Percentiles rank a stretch among this genome's conserved stretches.
Evolutionary conservation across 2,797 vertebrate genomes (phyloP).

Genomic region (Smutsia gigantea): DNA sequence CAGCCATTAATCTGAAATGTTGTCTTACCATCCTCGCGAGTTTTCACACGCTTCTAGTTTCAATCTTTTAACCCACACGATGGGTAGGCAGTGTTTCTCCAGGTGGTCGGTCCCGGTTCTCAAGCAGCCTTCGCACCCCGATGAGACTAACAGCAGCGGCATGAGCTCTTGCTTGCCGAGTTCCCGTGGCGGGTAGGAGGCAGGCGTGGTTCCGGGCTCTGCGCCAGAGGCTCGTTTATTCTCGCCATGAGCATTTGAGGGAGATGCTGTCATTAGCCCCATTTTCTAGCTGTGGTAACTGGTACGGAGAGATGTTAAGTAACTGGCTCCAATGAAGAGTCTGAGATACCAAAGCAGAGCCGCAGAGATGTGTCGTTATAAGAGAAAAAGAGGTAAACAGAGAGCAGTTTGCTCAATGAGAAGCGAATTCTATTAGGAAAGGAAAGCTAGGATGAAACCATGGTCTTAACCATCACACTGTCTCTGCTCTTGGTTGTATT

Average conservation of each 20-base stretch:
- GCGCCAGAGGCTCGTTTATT: background rate
- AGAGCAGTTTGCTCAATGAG: background rate
- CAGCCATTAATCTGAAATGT: slow-evolving; percentile 28
- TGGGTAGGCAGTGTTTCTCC: slow-evolving; percentile 7
- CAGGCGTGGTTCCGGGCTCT: background rate
- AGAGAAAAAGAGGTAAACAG: background rate
- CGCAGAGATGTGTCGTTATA: background rate
- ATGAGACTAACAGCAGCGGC: background rate
- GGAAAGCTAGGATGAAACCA: background rate
- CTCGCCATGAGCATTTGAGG: background rate
- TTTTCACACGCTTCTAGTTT: slow-evolving; percentile 29
- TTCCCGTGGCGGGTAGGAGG: background rate
- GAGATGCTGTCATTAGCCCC: background rate
- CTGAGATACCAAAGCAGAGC: background rate
- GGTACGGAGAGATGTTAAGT: background rate
- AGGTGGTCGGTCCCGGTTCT: slow-evolving; percentile 9
- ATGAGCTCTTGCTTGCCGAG: background rate
- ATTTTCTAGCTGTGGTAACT: slow-evolving; percentile 9
- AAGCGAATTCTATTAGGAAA: background rate
- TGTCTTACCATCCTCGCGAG: background rate
- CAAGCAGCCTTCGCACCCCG: background rate
- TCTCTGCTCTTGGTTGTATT: slow-evolving; percentile 1
- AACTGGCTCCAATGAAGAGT: background rate
- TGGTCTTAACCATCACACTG: background rate
- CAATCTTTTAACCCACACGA: background rate